Percentiles rank a stretch among this genome's conserved stretches.
phyloP scores from a whole-genome alignment of 37 sponge, comb jelly and placozoan species.

The Oscarella lobularis region DNA sequence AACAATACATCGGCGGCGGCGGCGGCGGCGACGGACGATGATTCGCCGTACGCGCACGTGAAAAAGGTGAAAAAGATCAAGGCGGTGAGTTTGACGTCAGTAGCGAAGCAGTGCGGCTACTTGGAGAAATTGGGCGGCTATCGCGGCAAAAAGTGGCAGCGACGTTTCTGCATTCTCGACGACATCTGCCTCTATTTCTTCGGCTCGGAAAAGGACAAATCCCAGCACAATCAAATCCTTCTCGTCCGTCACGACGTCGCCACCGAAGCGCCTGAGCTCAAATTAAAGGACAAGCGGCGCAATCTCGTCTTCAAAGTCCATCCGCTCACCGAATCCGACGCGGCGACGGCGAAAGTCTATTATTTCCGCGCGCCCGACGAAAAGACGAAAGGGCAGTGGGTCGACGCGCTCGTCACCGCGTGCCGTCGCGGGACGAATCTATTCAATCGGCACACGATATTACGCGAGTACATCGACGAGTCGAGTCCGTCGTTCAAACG shows the following conservation, averaged over 20 bases:
- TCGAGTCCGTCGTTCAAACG: not conserved
- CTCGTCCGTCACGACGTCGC: slow-evolving; percentile 16
- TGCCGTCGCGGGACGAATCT: not conserved
- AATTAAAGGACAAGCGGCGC: slow-evolving; percentile 42
- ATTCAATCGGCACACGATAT: not conserved
- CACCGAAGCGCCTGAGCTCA: slow-evolving; percentile 22
- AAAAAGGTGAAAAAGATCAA: not conserved
- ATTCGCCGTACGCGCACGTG: not conserved
- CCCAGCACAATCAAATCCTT: slow-evolving; percentile 54
- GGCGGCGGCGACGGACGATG: not conserved
- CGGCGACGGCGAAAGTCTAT: not conserved
- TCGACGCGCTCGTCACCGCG: not conserved
- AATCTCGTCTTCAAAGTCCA: slow-evolving; percentile 4
- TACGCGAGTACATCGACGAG: not conserved
- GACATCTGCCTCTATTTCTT: slow-evolving; percentile 70
- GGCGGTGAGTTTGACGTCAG: not conserved
- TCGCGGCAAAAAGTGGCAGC: slow-evolving; percentile 66
- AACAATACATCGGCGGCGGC: not conserved
- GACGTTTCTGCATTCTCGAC: slow-evolving; percentile 53
- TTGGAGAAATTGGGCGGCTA: slow-evolving; percentile 82
- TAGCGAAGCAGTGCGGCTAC: slow-evolving; percentile 26
- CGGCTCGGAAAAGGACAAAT: slow-evolving; percentile 48
- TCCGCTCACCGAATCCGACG: not conserved
- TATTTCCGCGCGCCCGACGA: not conserved
- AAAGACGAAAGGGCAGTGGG: not conserved